These are phyloP conservation scores for Oreochromis spilurus DNA, from an alignment of 2,113 vertebrate species.

Conservation along the genomic window DNA sequence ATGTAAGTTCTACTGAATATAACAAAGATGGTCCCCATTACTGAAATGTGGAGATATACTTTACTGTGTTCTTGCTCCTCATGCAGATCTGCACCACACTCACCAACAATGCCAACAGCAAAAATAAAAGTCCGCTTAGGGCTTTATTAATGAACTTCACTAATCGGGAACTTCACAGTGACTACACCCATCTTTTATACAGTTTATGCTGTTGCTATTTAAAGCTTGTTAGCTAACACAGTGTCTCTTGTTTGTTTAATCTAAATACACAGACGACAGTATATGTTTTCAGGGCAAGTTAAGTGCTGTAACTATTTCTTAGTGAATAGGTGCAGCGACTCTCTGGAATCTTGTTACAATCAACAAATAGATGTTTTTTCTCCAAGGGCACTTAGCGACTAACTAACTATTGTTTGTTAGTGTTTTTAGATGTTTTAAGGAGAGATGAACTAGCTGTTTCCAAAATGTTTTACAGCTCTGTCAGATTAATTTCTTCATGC, in stretches of 20 bases:
- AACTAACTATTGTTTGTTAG: not conserved
- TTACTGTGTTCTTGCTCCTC: not conserved
- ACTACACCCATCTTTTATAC: not conserved
- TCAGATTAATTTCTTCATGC: not conserved
- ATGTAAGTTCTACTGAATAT: not conserved
- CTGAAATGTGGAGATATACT: fast-evolving
- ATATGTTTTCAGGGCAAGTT: not conserved
- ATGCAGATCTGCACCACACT: not conserved
- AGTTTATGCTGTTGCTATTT: not conserved
- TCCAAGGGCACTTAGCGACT: not conserved
- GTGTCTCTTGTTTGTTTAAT: not conserved
- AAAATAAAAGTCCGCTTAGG: fast-evolving
- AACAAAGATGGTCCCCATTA: not conserved
- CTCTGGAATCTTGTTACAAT: not conserved
- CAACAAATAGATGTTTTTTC: no score
- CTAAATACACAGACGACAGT: fast-evolving
- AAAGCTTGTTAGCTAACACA: not conserved
- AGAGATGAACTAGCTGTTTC: not conserved
- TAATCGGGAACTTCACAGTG: not conserved
- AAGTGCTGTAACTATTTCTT: not conserved
- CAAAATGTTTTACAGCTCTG: not conserved
- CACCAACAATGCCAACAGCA: not conserved
- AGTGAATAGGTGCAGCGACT: not conserved
- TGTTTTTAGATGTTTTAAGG: not conserved
- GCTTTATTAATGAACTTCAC: not conserved